A percentile compares a stretch with the other conserved stretches of the same genome.
Evolutionary conservation across 1,140 invertebrate species (phyloP).

Genomic region (Aporrectodea caliginosa): DNA sequence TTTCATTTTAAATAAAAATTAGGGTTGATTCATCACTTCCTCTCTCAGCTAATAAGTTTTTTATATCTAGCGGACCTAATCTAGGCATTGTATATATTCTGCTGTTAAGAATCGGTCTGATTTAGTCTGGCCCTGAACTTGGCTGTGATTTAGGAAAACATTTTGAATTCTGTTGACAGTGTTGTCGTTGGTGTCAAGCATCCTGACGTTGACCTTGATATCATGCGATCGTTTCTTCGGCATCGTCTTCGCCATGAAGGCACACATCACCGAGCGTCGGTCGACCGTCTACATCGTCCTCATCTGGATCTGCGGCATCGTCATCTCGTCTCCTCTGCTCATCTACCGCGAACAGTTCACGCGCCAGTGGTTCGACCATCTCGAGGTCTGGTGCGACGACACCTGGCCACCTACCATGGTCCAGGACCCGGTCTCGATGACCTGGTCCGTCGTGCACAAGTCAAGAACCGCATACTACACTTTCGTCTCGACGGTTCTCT

Average conservation of each 20-base stretch:
- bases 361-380: not conserved
- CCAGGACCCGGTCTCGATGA: slow-evolving; percentile 29
- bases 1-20: too few species aligned
- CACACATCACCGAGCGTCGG: slow-evolving; percentile 44
- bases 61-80: too few species aligned
- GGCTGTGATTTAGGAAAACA: too few species aligned
- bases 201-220: slow-evolving; percentile 52
- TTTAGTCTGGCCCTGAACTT: too few species aligned
- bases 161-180: too few species aligned
- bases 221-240: slow-evolving; percentile 54
- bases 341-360: slow-evolving; percentile 38
- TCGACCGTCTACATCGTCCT: slow-evolving; percentile 42
- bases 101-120: too few species aligned
- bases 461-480: slow-evolving; percentile 44
- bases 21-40: too few species aligned
- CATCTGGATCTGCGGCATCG: slow-evolving; percentile 47
- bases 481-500: slow-evolving; percentile 43
- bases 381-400: not conserved
- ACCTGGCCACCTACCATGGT: not conserved
- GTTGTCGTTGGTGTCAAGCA: slow-evolving; percentile 49
- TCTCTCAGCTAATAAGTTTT: too few species aligned
- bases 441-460: slow-evolving; percentile 31
- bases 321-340: slow-evolving; percentile 45
- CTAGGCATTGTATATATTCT: too few species aligned
- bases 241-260: slow-evolving; percentile 50